Base-by-base conservation (phyloP, 2,797 vertebrate genomes). In the Crocidura indochinensis region DNA sequence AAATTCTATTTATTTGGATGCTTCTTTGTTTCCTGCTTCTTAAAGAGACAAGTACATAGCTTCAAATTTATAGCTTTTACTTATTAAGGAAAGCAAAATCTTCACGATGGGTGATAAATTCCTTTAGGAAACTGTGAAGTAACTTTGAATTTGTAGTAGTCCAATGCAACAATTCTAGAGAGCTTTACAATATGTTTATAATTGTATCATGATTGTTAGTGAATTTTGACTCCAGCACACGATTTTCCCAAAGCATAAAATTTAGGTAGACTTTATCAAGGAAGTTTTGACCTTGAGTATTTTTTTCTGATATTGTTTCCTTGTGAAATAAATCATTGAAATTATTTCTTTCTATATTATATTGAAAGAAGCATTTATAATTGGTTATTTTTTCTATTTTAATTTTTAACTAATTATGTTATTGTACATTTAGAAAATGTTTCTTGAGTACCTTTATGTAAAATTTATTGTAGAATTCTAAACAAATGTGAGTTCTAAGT, bases 1-100 rank as follows among this genome's bases (percentile, higher is more conserved):
- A 90, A 90, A 73, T 90, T 91, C 69, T 87, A 4, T 67, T 96
- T 91, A 78, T 85, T 91, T 62, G 68, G 27, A 68, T 87, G 29
- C n/a, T n/a, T 94, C 91, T 95, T 88, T 81, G 65, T 88, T 90
- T 91, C 31, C 74, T 92, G 62, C 31, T 84, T 51, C 78, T 76
- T 82, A 88, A 26, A 56, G 87, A 38, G 49, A 78, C 20, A 94
- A 38, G 24, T 87, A 83, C 94, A 44, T 74, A 74, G 56, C 47
- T 65, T 80, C 51, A 53, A 76, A 80, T 71, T 81, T 84, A 46
- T 14, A 86, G 10, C 10, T 78, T 49, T 94, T 78, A 77, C 72
- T 95, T 90, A 62, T 85, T 0, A 14, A 88, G 65, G 78, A 68
- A 93, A 83, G 19, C 26, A 72, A 31, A 83, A 60, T 91, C 62